A percentile compares a stretch with the other conserved stretches of the same genome.
Conservation (phyloP, 2,113 vertebrate species). For the Lota lota region DNA sequence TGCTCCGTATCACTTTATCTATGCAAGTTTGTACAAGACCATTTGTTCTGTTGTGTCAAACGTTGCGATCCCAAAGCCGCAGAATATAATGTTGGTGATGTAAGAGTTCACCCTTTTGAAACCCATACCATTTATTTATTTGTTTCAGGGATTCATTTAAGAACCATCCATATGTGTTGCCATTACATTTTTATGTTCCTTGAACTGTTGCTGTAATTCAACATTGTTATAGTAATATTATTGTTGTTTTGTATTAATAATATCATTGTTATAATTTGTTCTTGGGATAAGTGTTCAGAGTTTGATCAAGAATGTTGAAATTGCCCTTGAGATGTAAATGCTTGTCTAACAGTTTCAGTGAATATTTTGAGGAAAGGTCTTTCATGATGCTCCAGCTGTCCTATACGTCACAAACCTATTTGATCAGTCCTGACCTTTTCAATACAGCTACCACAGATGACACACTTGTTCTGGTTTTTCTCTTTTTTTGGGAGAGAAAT, state of each 20-base stretch:
- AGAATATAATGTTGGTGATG: background rate
- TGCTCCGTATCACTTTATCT: conserved; percentile 68
- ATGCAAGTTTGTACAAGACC: conserved; percentile 72
- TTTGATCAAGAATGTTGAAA: background rate
- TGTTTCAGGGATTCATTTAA: conserved; percentile 43
- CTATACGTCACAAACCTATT: no score
- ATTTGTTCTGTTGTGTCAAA: conserved; percentile 24
- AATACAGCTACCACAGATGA: no score
- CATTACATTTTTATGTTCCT: background rate
- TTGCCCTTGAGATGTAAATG: background rate
- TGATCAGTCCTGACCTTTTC: no score
- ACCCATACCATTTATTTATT: conserved; percentile 37
- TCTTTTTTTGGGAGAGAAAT: no score
- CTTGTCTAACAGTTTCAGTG: background rate
- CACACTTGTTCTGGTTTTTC: no score
- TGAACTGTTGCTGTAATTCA: background rate
- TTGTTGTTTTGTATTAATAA: background rate
- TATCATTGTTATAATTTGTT: background rate
- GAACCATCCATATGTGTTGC: conserved; percentile 5
- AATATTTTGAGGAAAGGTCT: no score
- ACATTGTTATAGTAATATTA: background rate
- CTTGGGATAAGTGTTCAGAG: background rate
- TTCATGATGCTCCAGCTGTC: no score
- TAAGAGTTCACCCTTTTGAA: background rate
- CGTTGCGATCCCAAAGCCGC: background rate